phyloP scores from a whole-genome alignment of 2,113 vertebrate species.

The Upupa epops region DNA sequence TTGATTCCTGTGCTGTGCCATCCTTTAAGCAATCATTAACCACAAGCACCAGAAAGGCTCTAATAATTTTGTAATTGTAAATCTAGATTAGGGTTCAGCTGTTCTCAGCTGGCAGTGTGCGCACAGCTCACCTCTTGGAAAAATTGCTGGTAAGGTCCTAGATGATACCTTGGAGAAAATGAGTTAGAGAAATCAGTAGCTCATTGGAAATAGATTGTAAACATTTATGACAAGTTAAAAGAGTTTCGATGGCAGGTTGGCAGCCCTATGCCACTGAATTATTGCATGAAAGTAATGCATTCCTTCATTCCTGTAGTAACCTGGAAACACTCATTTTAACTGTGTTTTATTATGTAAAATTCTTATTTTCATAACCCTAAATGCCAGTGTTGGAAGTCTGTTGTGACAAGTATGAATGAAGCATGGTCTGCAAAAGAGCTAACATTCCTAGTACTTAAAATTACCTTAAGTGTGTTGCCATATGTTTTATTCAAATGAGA shows the following conservation, averaged over 20 bases:
- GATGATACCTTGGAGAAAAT: constrained; percentile 4
- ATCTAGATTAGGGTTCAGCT: not conserved
- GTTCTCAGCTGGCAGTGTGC: not conserved
- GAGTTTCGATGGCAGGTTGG: not conserved
- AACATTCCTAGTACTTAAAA: not conserved
- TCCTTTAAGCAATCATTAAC: not conserved
- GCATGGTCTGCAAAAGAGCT: not conserved
- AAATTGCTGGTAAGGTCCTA: not conserved
- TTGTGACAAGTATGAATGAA: not conserved
- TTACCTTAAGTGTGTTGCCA: not conserved
- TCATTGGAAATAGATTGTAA: not conserved
- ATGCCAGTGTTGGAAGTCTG: not conserved
- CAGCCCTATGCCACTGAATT: not conserved
- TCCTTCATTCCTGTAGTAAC: not conserved
- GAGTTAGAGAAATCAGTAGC: not conserved
- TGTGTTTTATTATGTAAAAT: not conserved
- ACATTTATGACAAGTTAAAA: not conserved
- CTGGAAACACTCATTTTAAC: not conserved
- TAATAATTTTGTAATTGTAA: not conserved
- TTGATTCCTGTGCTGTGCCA: not conserved
- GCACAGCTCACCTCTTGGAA: not conserved
- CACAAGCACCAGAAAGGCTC: not conserved
- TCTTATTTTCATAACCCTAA: not conserved
- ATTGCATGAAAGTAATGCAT: not conserved
- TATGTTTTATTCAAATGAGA: not conserved